These are phyloP conservation scores for Cylindroiulus punctatus DNA, from an alignment of 2,888 invertebrate species.

Conservation along the genomic window DNA sequence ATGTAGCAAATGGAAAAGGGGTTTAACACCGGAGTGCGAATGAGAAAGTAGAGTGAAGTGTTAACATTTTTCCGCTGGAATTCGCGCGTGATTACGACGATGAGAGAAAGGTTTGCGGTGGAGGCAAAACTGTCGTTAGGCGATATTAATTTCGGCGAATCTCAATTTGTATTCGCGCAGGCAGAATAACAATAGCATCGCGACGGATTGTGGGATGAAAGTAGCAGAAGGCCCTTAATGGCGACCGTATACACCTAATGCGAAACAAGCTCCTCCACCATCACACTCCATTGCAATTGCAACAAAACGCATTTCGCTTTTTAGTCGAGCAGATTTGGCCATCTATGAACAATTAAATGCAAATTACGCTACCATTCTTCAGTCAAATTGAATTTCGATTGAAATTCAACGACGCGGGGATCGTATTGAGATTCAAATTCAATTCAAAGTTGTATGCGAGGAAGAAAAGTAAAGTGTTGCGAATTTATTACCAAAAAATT, in stretches of 20 bases:
- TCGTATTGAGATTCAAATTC: too few species aligned
- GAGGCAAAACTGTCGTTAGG: slow-evolving; percentile 16
- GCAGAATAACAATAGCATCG: slow-evolving; percentile 13
- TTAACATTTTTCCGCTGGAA: slow-evolving; percentile 15
- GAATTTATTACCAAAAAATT: too few species aligned
- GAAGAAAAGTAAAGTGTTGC: too few species aligned
- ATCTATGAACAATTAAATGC: not conserved
- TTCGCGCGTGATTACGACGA: not conserved
- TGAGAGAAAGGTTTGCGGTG: not conserved
- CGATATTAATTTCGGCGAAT: slow-evolving; percentile 31
- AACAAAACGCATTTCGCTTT: too few species aligned
- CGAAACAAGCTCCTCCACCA: too few species aligned
- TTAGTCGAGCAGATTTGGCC: too few species aligned
- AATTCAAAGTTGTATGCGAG: too few species aligned
- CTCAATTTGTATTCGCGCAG: slow-evolving; percentile 22
- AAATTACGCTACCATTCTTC: not conserved
- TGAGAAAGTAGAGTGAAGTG: not conserved
- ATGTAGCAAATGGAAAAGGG: not conserved
- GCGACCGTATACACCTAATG: too few species aligned
- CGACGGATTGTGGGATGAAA: not conserved
- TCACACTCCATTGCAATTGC: too few species aligned
- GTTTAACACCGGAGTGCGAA: not conserved
- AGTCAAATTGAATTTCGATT: not conserved
- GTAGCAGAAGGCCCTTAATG: not conserved
- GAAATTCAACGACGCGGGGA: not conserved